Base-by-base conservation (phyloP, 2,113 vertebrate species). In the Corythornis vintsioides region DNA sequence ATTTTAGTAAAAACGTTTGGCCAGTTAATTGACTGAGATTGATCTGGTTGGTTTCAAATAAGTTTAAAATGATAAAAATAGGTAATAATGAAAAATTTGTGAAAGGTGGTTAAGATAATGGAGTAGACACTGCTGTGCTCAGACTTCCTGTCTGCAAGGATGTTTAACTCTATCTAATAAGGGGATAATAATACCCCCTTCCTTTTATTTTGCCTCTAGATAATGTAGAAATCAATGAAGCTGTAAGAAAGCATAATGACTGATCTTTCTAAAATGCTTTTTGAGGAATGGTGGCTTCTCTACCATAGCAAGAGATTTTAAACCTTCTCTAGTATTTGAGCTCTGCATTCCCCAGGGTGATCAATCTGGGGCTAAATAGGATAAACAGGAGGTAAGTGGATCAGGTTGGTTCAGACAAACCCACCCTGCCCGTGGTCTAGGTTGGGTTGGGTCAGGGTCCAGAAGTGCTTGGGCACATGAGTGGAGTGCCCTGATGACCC, bases 141-240 rank as follows among this genome's bases (percentile, higher is more conserved):
- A 88, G 89, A 87, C 89, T 93, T 88, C 55, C 88, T 94, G 63
- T 88, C 91, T 95, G 89, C 90, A 93, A 10, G 64, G 79, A 18
- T 80, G 50, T 88, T 89, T 71, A 88, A 74, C 85, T 55, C 20
- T 66, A 77, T 88, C 85, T 89, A 95, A 88, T 94, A 86, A 89
- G 81, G 55, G 74, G 80, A 89, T 90, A 82, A 93, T 93, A 76
- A 94, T 92, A 64, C 82, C 83, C 85, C 75, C 35, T 95, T 87
- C 86, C 95, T 89, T 89, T 88, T 80, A 40, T 85, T 92, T 93
- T 91, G 52, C 91, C 72, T 95, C 72, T 85, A 72, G 85, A 24
- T 92, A 86, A 93, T 92, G 82, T 28, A 88, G 73, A 86, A 94
- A 94, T 96, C 94, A 91, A 91, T 92, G 89, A 31, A 92, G 78